Conservation (phyloP, 2,797 vertebrate species). For the Aeoliscus strigatus region DNA sequence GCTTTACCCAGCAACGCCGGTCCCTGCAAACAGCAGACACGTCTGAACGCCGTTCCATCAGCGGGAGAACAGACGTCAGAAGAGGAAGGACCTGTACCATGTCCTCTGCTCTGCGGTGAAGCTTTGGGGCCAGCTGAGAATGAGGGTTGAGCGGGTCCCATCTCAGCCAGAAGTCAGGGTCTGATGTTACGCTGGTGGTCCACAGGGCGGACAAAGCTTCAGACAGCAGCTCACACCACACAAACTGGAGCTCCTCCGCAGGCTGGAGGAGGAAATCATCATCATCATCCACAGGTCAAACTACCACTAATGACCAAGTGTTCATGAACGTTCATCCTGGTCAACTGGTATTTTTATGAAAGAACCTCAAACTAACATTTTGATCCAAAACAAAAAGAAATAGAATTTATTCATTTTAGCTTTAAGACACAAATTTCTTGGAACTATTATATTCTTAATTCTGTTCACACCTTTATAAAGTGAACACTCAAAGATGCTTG, state of each 20-base stretch:
- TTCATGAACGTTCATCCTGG: no score
- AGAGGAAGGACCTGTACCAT: constrained; percentile 39
- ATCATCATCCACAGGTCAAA: neutral
- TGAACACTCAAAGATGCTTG: no score
- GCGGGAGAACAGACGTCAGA: no score
- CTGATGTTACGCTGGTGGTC: constrained; percentile 82
- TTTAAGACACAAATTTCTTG: no score
- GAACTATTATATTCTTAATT: no score
- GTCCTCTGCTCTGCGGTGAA: constrained; percentile 53
- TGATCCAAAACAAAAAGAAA: no score
- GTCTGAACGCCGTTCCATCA: no score
- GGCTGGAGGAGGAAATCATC: constrained; percentile 53
- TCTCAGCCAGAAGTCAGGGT: constrained; percentile 87
- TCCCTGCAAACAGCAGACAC: constrained; percentile 71
- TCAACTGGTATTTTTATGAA: no score
- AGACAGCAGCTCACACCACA: constrained; percentile 85
- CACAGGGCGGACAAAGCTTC: constrained; percentile 82
- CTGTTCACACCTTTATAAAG: no score
- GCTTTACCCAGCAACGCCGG: constrained; percentile 85
- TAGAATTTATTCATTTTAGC: no score
- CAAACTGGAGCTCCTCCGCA: constrained; percentile 75
- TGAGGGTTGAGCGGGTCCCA: constrained; percentile 75
- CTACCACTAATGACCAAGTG: no score
- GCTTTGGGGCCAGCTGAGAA: constrained; percentile 51
- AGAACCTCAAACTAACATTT: no score